Percentiles rank a stretch among this genome's conserved stretches.
Conservation (phyloP, 2,113 vertebrate genomes). For the Menura novaehollandiae region DNA sequence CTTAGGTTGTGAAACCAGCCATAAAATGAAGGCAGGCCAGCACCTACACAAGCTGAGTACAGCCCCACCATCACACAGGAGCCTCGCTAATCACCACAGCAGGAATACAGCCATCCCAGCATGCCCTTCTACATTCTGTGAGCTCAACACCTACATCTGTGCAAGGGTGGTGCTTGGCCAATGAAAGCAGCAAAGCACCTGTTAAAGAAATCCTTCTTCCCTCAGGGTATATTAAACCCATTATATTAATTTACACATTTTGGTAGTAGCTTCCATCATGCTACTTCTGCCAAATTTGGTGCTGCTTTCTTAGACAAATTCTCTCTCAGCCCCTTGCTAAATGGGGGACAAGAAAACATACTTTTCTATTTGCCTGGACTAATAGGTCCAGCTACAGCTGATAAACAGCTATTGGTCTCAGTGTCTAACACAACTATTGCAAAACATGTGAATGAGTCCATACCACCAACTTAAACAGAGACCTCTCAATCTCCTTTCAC, state of each 20-base stretch:
- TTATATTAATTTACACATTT: not conserved
- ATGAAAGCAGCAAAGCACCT: not conserved
- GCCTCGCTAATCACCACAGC: not conserved
- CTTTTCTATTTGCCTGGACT: not conserved
- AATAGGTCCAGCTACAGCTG: not conserved
- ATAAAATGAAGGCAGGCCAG: not conserved
- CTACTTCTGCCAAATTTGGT: not conserved
- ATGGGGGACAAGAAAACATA: not conserved
- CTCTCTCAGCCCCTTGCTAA: not conserved
- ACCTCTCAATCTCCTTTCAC: not conserved
- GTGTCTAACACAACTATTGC: not conserved
- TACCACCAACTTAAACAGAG: not conserved
- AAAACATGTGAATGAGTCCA: not conserved
- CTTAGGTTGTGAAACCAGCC: not conserved
- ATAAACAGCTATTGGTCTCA: not conserved
- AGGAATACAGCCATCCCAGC: not conserved
- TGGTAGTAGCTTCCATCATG: not conserved
- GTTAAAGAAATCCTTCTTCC: not conserved
- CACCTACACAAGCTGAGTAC: not conserved
- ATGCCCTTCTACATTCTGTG: not conserved
- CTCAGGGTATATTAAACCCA: not conserved
- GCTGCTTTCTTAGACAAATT: not conserved
- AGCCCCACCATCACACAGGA: not conserved
- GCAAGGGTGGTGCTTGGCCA: not conserved
- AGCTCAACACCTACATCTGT: not conserved